Percentiles rank a stretch among this genome's conserved stretches.
phyloP scores from a whole-genome alignment of 2,113 vertebrate species.

The Cyprinodon tularosa region DNA sequence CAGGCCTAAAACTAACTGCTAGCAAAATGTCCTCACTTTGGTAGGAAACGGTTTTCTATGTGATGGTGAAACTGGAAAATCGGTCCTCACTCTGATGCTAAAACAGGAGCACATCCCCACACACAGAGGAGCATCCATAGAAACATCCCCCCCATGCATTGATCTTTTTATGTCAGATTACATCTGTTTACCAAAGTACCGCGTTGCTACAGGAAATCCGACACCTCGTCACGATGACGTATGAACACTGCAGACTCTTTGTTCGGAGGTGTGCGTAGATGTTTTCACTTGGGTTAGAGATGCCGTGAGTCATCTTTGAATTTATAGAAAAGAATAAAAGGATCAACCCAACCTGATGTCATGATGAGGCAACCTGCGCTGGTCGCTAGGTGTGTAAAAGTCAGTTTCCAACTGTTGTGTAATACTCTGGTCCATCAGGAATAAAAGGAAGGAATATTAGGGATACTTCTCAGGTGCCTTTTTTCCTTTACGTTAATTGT shows the following conservation, averaged over 20 bases:
- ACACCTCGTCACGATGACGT: slow-evolving; percentile 41
- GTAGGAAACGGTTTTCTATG: no score
- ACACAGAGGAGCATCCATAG: slow-evolving; percentile 25
- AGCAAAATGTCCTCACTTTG: no score
- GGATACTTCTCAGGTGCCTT: neutral
- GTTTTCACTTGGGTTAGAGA: neutral
- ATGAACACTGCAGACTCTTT: slow-evolving; percentile 4
- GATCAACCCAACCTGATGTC: neutral
- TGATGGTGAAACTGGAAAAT: no score
- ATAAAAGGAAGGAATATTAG: neutral
- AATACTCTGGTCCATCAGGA: neutral
- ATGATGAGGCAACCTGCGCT: neutral
- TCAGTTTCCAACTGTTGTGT: neutral
- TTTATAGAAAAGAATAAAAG: neutral
- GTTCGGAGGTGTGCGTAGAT: neutral
- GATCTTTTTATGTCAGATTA: slow-evolving; percentile 13
- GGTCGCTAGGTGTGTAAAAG: neutral
- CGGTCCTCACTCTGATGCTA: no score
- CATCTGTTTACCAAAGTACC: slow-evolving; percentile 51
- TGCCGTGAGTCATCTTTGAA: neutral
- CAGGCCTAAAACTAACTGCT: no score
- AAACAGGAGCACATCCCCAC: no score
- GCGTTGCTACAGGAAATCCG: slow-evolving; percentile 50
- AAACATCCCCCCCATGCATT: slow-evolving; percentile 37
- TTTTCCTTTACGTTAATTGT: neutral